Evolutionary conservation across 2,797 vertebrate genomes (phyloP).

Genomic region (Anabas testudineus): DNA sequence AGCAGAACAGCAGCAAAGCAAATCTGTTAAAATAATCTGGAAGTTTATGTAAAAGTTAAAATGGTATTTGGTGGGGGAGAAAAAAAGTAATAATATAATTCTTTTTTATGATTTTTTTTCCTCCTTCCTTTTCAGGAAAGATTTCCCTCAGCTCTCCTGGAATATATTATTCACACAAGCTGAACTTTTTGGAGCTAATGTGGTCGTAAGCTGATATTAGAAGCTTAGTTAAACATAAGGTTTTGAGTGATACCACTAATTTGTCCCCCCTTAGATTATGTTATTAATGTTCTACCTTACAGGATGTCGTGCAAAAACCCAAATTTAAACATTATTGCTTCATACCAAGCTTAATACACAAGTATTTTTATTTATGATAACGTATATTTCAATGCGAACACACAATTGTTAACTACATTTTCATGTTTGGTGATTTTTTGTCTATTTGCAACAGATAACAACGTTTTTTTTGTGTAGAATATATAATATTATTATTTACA

Average conservation of each 20-base stretch:
- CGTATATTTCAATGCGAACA: too few relatives aligned
- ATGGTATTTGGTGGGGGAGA: not conserved
- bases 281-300: constrained; percentile 42
- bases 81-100: constrained; percentile 38
- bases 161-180: constrained; percentile 62
- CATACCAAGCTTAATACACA: not conserved
- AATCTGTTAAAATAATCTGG: constrained; percentile 24
- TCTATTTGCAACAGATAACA: too few relatives aligned
- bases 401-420: too few relatives aligned
- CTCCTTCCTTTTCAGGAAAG: constrained; percentile 14
- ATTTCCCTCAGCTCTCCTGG: constrained; percentile 56
- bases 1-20: constrained; percentile 40
- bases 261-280: constrained; percentile 46
- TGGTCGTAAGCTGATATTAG: constrained; percentile 48
- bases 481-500: too few relatives aligned
- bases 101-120: constrained; percentile 1
- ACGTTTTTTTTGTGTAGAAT: too few relatives aligned
- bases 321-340: not conserved
- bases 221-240: constrained; percentile 42
- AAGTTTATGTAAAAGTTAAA: constrained; percentile 54
- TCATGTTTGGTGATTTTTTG: too few relatives aligned
- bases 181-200: constrained; percentile 46
- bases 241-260: constrained; percentile 47
- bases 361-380: not conserved
- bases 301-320: constrained; percentile 19